Conservation (phyloP, 2,797 vertebrate genomes). For the Peromyscus aztecus region DNA sequence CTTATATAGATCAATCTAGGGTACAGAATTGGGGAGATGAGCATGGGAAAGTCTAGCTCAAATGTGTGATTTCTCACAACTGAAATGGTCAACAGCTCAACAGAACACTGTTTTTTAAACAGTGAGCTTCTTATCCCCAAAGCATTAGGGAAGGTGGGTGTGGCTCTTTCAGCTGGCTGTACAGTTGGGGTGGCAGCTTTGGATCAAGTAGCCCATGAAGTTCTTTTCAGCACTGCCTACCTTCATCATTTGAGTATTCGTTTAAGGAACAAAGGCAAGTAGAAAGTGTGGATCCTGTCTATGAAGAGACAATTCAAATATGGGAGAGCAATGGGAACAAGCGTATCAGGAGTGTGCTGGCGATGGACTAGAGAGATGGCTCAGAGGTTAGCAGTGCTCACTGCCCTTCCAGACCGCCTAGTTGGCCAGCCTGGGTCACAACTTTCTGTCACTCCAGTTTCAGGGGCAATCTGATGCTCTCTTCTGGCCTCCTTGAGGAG, state of each 20-base stretch:
- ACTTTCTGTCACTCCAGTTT: background rate
- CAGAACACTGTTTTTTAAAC: background rate
- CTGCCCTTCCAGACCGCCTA: background rate
- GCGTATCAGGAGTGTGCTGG: background rate
- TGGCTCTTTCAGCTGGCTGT: fast-evolving
- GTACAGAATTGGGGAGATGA: background rate
- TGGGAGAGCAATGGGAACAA: background rate
- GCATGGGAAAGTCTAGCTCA: background rate
- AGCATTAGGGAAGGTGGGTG: background rate
- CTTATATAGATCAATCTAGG: background rate
- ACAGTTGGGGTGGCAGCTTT: background rate
- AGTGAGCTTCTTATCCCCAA: background rate
- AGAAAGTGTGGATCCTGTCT: background rate
- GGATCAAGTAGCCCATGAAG: background rate
- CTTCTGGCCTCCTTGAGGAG: background rate
- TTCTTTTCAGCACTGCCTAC: background rate
- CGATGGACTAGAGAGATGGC: background rate
- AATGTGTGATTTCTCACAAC: background rate
- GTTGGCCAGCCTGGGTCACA: background rate
- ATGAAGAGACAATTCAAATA: background rate
- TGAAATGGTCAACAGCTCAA: background rate
- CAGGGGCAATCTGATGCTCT: background rate
- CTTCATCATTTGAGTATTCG: background rate
- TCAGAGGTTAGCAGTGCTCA: fast-evolving
- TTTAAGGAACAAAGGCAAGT: background rate